Base-by-base conservation (phyloP, 2,113 vertebrate genomes). In the Callopanchax toddi region DNA sequence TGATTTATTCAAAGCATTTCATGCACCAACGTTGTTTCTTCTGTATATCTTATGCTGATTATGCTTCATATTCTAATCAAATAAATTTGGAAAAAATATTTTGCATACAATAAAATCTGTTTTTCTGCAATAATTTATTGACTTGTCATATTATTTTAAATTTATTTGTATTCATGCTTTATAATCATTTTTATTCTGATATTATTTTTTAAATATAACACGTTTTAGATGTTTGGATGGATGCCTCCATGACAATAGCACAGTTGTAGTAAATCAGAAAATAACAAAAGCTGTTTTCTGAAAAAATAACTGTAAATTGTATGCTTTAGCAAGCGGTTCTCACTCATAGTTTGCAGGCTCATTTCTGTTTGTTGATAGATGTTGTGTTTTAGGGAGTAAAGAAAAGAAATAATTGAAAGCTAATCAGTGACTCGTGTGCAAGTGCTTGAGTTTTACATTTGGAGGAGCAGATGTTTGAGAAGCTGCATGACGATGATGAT, bases 351-450 rank as follows among this genome's bases (percentile, higher is more conserved):
- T 44, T 20, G 40, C 45, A 58, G 26, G 21, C 34, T 64, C 37
- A 44, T 71, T 48, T 45, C n/a, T 20, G 10, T 34, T 45, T 36
- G 49, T 17, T 36, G 49, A 22, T 45, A 50, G 11, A 23, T 39
- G 50, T 22, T 16, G 20, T 16, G 3, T 37, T 26, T 3, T 13
- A 52, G 29, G 25, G 39, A 48, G 18, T 10, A 34, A 15, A 34
- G 37, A 45, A 34, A 15, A 12, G n/a, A 49, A 46, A 25, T 66
- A 18, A 59, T 23, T 60, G 22, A 1, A 29, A 53, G 17, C 39
- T 74, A 32, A 32, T 32, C 29, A 32, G 17, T 49, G 20, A 54
- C 34, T 63, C 48, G 60, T 68, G 39, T 46, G 13, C 36, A 40
- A 11, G 10, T 13, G 29, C 37, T 21, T 48, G 32, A 56, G 29